Conservation (phyloP, 2,888 invertebrate genomes). For the Perizoma flavofasciatum region DNA sequence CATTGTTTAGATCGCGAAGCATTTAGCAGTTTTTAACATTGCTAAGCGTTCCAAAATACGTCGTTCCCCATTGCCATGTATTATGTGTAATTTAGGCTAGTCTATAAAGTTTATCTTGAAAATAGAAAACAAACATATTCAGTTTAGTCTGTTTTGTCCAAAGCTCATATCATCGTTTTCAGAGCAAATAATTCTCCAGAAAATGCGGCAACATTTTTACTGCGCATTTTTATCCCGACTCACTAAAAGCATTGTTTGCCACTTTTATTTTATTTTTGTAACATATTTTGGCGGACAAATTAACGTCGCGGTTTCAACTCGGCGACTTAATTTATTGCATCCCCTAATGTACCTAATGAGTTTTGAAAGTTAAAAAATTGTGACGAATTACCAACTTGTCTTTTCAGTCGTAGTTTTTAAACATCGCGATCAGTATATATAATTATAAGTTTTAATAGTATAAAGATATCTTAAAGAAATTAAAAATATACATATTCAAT, state of each 20-base stretch:
- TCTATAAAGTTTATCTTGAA: too few species aligned
- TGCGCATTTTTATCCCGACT: conserved; percentile 22
- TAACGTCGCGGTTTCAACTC: conserved; percentile 9
- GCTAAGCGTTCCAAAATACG: too few species aligned
- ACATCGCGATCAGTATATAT: too few species aligned
- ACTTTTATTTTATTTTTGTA: conserved; percentile 17
- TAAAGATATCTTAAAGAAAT: too few species aligned
- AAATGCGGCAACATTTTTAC: conserved; percentile 20
- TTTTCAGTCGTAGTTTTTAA: too few species aligned
- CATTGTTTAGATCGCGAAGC: too few species aligned
- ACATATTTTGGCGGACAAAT: conserved; percentile 16
- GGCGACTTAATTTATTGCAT: conserved; percentile 15
- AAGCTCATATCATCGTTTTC: conserved; percentile 9
- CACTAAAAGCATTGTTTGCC: conserved; percentile 23
- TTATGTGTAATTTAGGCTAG: too few species aligned
- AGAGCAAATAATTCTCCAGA: conserved; percentile 9
- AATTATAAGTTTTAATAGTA: too few species aligned
- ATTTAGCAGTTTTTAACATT: too few species aligned
- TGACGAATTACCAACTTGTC: background rate
- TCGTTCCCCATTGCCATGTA: too few species aligned
- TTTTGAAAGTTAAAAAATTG: conserved; percentile 12
- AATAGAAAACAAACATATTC: background rate
- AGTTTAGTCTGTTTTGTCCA: background rate
- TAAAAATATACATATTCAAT: too few species aligned
- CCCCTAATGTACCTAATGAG: conserved; percentile 10